Percentiles rank a stretch among this genome's conserved stretches.
These are phyloP conservation scores for Drosophila nannoptera DNA, from an alignment of 1,140 invertebrate genomes.

Conservation along the genomic window DNA sequence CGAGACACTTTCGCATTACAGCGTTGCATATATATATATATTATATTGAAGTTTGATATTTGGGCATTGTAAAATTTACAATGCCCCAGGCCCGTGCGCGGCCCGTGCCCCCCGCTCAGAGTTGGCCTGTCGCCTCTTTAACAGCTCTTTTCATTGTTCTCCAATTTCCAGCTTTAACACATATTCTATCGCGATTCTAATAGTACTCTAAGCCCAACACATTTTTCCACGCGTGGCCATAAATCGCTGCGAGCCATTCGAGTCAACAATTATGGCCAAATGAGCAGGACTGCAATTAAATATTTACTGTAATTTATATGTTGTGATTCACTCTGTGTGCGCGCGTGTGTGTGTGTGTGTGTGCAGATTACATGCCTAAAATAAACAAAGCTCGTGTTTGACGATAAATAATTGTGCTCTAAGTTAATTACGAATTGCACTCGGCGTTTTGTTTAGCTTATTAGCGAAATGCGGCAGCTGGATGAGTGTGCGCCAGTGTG, in stretches of 20 bases:
- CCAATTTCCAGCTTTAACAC: too few relatives aligned
- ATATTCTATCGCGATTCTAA: background rate
- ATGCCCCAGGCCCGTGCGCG: background rate
- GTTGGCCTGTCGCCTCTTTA: too few relatives aligned
- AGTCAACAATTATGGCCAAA: conserved; percentile 9
- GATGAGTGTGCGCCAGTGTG: too few relatives aligned
- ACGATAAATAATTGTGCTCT: conserved; percentile 71
- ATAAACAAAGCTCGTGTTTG: conserved; percentile 55
- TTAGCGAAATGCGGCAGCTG: conserved; percentile 57
- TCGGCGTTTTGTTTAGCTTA: conserved; percentile 67
- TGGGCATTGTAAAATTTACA: conserved; percentile 25
- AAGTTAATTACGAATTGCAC: conserved; percentile 74
- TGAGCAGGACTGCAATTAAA: conserved; percentile 44
- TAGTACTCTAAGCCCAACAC: background rate
- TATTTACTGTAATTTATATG: conserved; percentile 59
- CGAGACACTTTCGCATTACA: background rate
- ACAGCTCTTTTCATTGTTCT: too few relatives aligned
- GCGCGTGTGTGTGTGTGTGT: conserved; percentile 11
- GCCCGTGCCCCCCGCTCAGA: too few relatives aligned
- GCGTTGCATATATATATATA: background rate
- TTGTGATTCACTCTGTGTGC: conserved; percentile 4
- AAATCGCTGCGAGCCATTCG: conserved; percentile 2
- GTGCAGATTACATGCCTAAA: conserved; percentile 53
- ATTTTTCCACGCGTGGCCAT: background rate
- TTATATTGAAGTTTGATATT: background rate